Conservation (phyloP, 1,140 invertebrate genomes). For the Tetramorium parvispinum region DNA sequence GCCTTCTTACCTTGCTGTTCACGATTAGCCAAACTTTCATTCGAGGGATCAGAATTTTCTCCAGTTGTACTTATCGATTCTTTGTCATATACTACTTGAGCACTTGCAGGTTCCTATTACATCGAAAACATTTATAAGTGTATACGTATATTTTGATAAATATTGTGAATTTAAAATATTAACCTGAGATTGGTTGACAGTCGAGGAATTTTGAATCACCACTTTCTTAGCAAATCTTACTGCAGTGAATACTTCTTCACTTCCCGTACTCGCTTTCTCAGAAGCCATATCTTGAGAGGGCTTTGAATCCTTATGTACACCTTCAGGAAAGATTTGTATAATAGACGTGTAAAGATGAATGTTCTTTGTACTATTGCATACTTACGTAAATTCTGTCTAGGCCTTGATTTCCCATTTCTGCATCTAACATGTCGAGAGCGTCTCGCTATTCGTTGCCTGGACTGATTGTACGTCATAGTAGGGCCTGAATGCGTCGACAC, state of each 20-base stretch:
- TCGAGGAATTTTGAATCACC: constrained; percentile 76
- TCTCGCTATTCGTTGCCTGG: constrained; percentile 76
- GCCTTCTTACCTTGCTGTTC: constrained; percentile 58
- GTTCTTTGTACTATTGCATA: neutral
- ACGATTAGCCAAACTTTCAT: constrained; percentile 56
- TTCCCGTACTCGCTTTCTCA: constrained; percentile 75
- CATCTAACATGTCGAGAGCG: constrained; percentile 79
- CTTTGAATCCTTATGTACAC: constrained; percentile 80
- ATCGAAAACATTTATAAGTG: neutral
- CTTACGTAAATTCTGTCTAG: constrained; percentile 80
- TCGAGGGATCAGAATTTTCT: constrained; percentile 50
- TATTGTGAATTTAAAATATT: constrained; percentile 2
- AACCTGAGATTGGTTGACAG: constrained; percentile 68
- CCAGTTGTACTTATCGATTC: constrained; percentile 50
- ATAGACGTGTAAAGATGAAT: neutral
- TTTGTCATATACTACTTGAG: constrained; percentile 65
- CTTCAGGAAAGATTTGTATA: constrained; percentile 63
- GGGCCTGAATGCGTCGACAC: constrained; percentile 90
- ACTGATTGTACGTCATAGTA: constrained; percentile 76
- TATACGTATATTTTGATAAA: neutral
- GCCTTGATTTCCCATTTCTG: constrained; percentile 80
- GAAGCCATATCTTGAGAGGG: constrained; percentile 81
- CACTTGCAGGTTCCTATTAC: constrained; percentile 61
- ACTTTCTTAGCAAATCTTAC: constrained; percentile 83
- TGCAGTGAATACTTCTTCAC: constrained; percentile 78